These are phyloP conservation scores for Xenopus petersii DNA, from an alignment of 2,797 vertebrate species.

Conservation along the genomic window DNA sequence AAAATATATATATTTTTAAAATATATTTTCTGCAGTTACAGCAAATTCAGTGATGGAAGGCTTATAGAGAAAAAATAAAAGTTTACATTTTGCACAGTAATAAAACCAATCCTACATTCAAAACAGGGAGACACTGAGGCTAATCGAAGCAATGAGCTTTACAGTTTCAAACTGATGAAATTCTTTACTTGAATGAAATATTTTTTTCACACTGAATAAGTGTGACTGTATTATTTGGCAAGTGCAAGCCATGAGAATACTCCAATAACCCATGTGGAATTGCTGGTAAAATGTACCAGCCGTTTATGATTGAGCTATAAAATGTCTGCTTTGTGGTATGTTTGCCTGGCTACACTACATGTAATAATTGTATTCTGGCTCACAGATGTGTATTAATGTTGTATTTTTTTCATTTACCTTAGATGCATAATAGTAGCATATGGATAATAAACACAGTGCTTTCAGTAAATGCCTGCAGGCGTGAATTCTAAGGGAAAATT, in stretches of 20 bases:
- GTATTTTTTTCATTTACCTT: constrained; percentile 49
- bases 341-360: constrained; percentile 50
- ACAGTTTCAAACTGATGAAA: constrained; percentile 38
- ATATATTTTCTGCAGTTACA: too few relatives aligned
- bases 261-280: constrained; percentile 52
- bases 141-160: constrained; percentile 10
- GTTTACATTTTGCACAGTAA: too few relatives aligned
- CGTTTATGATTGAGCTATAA: constrained; percentile 61
- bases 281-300: constrained; percentile 55
- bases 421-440: constrained; percentile 53
- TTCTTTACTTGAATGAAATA: constrained; percentile 29
- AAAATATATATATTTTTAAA: too few relatives aligned
- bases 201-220: constrained; percentile 45
- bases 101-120: not conserved
- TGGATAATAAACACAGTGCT: constrained; percentile 48
- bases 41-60: too few relatives aligned
- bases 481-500: not conserved
- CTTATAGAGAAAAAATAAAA: not conserved
- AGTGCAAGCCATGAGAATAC: constrained; percentile 36
- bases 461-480: constrained; percentile 28
- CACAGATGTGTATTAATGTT: constrained; percentile 58
- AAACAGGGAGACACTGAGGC: constrained; percentile 21
- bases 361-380: constrained; percentile 61
- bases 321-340: constrained; percentile 56
- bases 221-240: constrained; percentile 49